These are phyloP conservation scores for Lamellibrachia columna DNA, from an alignment of 2,888 invertebrate species.

Conservation along the genomic window DNA sequence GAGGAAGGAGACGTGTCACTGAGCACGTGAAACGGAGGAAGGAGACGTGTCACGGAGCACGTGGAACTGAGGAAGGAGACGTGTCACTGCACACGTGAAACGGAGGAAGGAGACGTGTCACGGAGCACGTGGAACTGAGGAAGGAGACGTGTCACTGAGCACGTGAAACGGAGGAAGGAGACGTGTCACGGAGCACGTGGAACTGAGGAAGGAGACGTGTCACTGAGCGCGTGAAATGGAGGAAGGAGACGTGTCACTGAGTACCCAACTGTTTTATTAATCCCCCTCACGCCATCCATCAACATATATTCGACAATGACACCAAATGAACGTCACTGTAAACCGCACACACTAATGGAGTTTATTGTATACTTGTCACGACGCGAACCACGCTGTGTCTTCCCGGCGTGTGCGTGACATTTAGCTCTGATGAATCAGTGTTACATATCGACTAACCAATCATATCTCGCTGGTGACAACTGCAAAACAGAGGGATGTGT, in stretches of 20 bases:
- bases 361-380: neutral
- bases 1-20: no score
- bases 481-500: neutral
- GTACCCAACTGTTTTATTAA: conserved; percentile 9
- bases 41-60: no score
- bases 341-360: neutral
- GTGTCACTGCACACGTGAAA: neutral
- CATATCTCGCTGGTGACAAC: neutral
- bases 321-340: neutral
- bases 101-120: neutral
- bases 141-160: neutral
- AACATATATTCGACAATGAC: neutral
- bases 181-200: no score
- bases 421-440: neutral
- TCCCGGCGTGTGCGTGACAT: neutral
- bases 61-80: neutral
- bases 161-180: neutral
- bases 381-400: neutral
- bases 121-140: no score
- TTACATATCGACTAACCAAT: neutral
- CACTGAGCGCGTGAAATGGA: neutral
- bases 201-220: neutral
- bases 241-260: neutral
- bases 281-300: neutral
- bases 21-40: no score